Evolutionary conservation across 2,113 vertebrate genomes (phyloP).

Genomic region (Tricholaema leucomelas): DNA sequence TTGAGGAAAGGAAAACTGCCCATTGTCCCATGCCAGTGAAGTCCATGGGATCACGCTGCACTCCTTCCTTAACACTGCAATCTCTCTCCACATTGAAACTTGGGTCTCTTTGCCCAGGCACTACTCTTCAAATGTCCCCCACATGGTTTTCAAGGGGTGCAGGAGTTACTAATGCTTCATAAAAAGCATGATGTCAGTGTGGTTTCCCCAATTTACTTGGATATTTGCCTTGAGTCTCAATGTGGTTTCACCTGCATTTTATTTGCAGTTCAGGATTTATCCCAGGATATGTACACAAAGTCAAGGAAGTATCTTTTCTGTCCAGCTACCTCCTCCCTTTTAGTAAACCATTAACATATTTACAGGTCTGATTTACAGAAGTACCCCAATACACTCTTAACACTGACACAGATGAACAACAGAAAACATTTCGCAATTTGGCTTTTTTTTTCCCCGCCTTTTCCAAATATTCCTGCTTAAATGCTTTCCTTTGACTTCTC

Average conservation of each 20-base stretch:
- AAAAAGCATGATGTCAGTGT: not conserved
- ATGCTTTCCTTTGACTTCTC: not conserved
- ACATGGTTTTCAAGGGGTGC: not conserved
- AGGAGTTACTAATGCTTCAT: not conserved
- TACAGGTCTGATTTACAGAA: not conserved
- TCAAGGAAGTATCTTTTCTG: not conserved
- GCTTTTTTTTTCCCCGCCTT: not conserved
- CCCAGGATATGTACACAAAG: not conserved
- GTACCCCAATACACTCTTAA: not conserved
- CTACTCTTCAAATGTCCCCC: not conserved
- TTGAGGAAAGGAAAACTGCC: not conserved
- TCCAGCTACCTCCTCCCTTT: not conserved
- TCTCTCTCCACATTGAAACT: not conserved
- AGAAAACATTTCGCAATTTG: not conserved
- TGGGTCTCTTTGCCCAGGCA: not conserved
- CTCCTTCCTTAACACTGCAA: not conserved
- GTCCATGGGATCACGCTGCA: not conserved
- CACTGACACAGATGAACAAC: not conserved
- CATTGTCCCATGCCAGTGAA: not conserved
- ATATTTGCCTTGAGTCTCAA: not conserved
- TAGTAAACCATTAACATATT: not conserved
- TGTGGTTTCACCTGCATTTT: slow-evolving; percentile 7
- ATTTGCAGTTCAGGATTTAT: not conserved
- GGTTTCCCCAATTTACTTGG: not conserved
- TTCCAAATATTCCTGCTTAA: not conserved